Conservation (phyloP, 2,888 invertebrate species). For the Monopis laevigella region DNA sequence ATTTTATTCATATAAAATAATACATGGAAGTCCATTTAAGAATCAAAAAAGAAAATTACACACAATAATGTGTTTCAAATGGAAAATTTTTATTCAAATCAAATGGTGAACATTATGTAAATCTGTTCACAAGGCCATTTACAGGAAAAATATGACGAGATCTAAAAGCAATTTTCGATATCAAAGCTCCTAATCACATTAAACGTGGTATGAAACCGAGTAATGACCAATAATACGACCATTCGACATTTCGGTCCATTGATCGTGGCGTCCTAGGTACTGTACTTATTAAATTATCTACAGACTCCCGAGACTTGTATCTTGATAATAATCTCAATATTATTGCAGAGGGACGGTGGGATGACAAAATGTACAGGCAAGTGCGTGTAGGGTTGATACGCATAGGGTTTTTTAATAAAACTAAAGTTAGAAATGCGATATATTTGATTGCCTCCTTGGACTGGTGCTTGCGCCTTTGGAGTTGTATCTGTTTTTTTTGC, state of each 20-base stretch:
- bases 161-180: constrained; percentile 14
- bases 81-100: too few species aligned
- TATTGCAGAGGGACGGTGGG: constrained; percentile 19
- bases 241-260: constrained; percentile 11
- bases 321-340: constrained; percentile 25
- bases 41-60: too few species aligned
- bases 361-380: constrained; percentile 21
- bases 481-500: too few species aligned
- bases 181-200: constrained; percentile 20
- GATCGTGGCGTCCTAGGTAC: constrained; percentile 1
- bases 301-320: constrained; percentile 14
- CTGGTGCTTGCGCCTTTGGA: too few species aligned
- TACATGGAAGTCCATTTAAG: too few species aligned
- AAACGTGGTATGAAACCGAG: constrained; percentile 12
- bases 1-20: too few species aligned
- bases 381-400: constrained; percentile 15
- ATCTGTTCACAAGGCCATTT: background rate
- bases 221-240: constrained; percentile 14
- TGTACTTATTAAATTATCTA: constrained; percentile 24
- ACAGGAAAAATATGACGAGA: constrained; percentile 1
- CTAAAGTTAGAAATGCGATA: background rate
- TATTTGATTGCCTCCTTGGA: too few species aligned
- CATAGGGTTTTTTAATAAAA: constrained; percentile 5
- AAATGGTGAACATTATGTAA: constrained; percentile 7
- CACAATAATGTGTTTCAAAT: too few species aligned